Percentiles rank a stretch among this genome's conserved stretches.
Evolutionary conservation across 2,113 vertebrate genomes (phyloP).

Genomic region (Engystomops pustulosus): DNA sequence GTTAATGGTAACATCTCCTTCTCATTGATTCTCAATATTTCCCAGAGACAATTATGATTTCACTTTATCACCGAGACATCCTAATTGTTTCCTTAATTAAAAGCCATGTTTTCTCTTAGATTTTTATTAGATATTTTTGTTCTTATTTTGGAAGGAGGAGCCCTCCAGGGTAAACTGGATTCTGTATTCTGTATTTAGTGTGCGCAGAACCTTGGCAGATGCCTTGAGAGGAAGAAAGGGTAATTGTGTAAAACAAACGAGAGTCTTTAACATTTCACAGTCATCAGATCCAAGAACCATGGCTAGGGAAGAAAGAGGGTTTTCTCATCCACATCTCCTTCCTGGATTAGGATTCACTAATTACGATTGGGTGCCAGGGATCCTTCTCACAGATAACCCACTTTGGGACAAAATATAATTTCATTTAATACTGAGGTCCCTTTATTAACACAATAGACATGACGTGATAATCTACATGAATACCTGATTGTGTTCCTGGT

Average conservation of each 20-base stretch:
- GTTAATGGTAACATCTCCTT: background rate
- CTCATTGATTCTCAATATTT: slow-evolving; percentile 29
- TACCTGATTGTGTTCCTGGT: no score
- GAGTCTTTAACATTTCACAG: slow-evolving; percentile 31
- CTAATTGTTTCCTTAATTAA: slow-evolving; percentile 12
- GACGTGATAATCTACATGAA: background rate
- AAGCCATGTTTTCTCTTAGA: slow-evolving; percentile 13
- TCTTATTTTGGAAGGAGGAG: slow-evolving; percentile 11
- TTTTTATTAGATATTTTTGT: slow-evolving; percentile 27
- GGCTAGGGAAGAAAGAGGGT: background rate
- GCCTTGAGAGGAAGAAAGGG: slow-evolving; percentile 44
- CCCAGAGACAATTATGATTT: slow-evolving; percentile 8
- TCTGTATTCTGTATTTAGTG: slow-evolving; percentile 50
- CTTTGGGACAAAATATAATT: background rate
- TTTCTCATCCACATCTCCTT: background rate
- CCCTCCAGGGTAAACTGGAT: slow-evolving; percentile 37
- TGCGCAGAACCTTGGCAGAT: slow-evolving; percentile 44
- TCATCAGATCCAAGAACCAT: slow-evolving; percentile 8
- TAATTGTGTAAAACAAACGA: slow-evolving; percentile 56
- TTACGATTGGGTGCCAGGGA: background rate
- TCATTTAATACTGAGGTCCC: background rate
- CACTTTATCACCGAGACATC: background rate
- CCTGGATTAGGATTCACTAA: background rate
- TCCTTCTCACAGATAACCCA: background rate
- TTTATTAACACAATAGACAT: background rate